These are phyloP conservation scores for Lepisosteus oculatus DNA, from an alignment of 2,113 vertebrate genomes.

Conservation along the genomic window DNA sequence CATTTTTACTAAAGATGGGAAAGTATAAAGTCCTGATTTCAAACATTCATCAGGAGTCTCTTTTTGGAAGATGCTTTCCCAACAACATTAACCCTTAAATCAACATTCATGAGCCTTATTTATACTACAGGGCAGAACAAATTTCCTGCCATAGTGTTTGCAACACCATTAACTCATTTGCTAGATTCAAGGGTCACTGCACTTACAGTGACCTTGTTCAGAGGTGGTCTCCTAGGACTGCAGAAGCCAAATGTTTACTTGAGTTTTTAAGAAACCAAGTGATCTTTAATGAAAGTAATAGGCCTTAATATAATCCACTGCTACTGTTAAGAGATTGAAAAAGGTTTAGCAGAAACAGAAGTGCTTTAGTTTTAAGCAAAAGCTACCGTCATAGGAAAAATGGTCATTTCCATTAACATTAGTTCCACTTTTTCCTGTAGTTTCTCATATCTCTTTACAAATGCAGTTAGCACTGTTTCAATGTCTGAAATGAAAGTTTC, in stretches of 20 bases:
- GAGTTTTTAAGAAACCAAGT: background rate
- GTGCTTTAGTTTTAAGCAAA: background rate
- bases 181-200: background rate
- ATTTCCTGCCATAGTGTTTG: conserved; percentile 2
- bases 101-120: background rate
- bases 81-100: background rate
- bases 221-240: conserved; percentile 4
- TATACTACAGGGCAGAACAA: background rate
- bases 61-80: background rate
- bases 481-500: background rate
- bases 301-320: background rate
- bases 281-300: conserved; percentile 4
- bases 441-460: too few relatives aligned
- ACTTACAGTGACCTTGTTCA: conserved; percentile 4
- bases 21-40: background rate
- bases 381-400: too few relatives aligned
- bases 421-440: too few relatives aligned
- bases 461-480: too few relatives aligned
- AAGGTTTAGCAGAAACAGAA: background rate
- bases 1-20: background rate
- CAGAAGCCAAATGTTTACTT: conserved; percentile 7
- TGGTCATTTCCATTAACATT: too few relatives aligned
- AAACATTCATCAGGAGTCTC: background rate
- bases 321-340: background rate
- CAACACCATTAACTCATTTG: conserved; percentile 10